Conservation (phyloP, 23 tunicate species). For the Botrylloides violaceus region DNA sequence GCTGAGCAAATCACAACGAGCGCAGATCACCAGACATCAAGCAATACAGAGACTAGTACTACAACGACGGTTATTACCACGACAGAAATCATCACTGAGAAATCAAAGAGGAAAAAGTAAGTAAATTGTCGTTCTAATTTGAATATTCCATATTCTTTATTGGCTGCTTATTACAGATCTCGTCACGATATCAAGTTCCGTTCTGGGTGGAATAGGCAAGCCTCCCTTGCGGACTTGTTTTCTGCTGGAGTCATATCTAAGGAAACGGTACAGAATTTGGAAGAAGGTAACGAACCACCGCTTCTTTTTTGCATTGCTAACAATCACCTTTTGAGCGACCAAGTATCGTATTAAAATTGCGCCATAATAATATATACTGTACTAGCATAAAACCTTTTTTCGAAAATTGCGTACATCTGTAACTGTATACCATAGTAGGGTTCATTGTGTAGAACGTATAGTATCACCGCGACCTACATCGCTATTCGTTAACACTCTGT, state of each 20-base stretch:
- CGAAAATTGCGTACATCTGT: too few species aligned
- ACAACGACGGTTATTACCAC: slow-evolving; percentile 16
- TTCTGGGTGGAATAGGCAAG: slow-evolving; percentile 90
- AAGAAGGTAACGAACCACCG: too few species aligned
- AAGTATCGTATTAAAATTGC: too few species aligned
- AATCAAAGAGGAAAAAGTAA: slow-evolving; percentile 5
- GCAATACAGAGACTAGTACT: not conserved
- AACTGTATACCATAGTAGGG: too few species aligned
- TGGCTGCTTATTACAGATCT: slow-evolving; percentile 28
- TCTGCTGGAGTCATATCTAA: slow-evolving; percentile 84
- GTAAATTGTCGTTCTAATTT: not conserved
- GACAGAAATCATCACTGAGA: slow-evolving; percentile 4
- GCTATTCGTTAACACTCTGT: too few species aligned
- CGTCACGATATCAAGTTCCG: slow-evolving; percentile 72
- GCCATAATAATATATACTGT: too few species aligned
- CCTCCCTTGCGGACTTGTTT: slow-evolving; percentile 56
- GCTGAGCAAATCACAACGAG: not conserved
- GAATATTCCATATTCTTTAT: not conserved
- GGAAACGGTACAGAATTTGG: slow-evolving; percentile 17
- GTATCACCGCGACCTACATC: too few species aligned
- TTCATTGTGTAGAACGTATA: too few species aligned
- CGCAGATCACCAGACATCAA: not conserved
- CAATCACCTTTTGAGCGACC: too few species aligned
- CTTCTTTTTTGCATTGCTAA: too few species aligned
- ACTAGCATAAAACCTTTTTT: too few species aligned